These are phyloP conservation scores for Ganaspis brasiliensis DNA, from an alignment of 2,888 invertebrate genomes.

Conservation along the genomic window DNA sequence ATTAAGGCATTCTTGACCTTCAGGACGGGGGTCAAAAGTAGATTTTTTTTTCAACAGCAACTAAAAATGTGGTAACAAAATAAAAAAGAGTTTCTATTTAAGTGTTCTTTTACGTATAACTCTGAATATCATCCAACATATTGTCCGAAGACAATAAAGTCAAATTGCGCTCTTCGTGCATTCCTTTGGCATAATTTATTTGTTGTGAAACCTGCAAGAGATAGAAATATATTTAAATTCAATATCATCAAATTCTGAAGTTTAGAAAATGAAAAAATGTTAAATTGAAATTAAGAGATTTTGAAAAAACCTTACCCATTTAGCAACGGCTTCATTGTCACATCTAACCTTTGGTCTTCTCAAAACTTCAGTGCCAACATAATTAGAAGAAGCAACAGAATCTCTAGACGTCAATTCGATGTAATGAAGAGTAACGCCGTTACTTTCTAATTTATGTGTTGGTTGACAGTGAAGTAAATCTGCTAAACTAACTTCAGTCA, in stretches of 20 bases:
- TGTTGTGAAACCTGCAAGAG: slow-evolving; percentile 85
- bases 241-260: too few species aligned
- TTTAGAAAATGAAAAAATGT: too few species aligned
- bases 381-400: slow-evolving; percentile 76
- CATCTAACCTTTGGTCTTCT: slow-evolving; percentile 90
- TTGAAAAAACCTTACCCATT: slow-evolving; percentile 81
- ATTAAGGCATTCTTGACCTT: slow-evolving; percentile 24
- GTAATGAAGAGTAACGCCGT: slow-evolving; percentile 82
- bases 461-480: slow-evolving; percentile 87
- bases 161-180: slow-evolving; percentile 91
- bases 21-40: slow-evolving; percentile 15
- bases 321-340: slow-evolving; percentile 87
- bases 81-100: slow-evolving; percentile 6
- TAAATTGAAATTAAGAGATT: too few species aligned
- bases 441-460: slow-evolving; percentile 81
- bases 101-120: slow-evolving; percentile 72
- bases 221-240: slow-evolving; percentile 1
- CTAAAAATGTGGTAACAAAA: slow-evolving; percentile 29
- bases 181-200: slow-evolving; percentile 93
- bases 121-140: slow-evolving; percentile 77
- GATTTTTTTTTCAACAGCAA: background rate
- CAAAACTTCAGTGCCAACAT: slow-evolving; percentile 82
- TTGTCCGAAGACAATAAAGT: slow-evolving; percentile 83
- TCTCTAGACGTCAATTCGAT: slow-evolving; percentile 85
- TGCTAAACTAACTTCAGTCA: slow-evolving; percentile 76